Evolutionary conservation across 2,888 invertebrate species (phyloP), one percentile per base, ranked within the genome.

Genomic region (Cheiracanthium punctorium): DNA sequence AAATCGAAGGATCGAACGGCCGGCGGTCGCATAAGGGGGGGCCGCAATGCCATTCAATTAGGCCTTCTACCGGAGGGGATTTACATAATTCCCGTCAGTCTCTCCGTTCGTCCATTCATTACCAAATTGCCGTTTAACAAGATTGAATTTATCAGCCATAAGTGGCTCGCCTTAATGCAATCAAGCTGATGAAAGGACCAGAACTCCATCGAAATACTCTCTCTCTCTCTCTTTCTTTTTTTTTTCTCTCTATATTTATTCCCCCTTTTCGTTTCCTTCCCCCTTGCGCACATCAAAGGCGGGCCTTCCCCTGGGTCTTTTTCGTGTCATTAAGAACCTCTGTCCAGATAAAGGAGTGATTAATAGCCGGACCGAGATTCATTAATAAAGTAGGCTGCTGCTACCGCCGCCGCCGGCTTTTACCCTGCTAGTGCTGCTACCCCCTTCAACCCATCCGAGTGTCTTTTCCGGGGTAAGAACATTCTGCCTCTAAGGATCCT

Each of bases 111-210:
- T 82, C 88, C 79, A 88, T 88, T 88, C 88, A 88, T 88, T 88
- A 82, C 81, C 32, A 88, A 88, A 88, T 88, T 88, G 88, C 88
- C 88, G 88, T 86, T 88, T 88, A 88, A 88, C 88, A 86, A 86
- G 88, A 88, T 88, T 85, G 88, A 88, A 88, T 88, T 88, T 88
- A 88, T 86, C 82, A 86, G 86, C 81, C 79, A 88, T 88, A 88
- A 86, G 88, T 86, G 88, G 88, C 88, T 80, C 65, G 72, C 85
- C 81, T 76, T 88, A 88, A 88, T 88, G 88, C 81, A 88, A 88
- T 88, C 88, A 82, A 72, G 79, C 69, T 87, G 87, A 87, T 87
- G 87, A 87, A 87, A 87, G 24, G 87, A 87, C 81, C 85, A 86
- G 72, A 76, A 77, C 79, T 41, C 29, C 74, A 58, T 43, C 72